Evolutionary conservation across 2,888 invertebrate genomes (phyloP), one percentile per base, ranked within the genome.

Genomic region (Itoplectis maculator): DNA sequence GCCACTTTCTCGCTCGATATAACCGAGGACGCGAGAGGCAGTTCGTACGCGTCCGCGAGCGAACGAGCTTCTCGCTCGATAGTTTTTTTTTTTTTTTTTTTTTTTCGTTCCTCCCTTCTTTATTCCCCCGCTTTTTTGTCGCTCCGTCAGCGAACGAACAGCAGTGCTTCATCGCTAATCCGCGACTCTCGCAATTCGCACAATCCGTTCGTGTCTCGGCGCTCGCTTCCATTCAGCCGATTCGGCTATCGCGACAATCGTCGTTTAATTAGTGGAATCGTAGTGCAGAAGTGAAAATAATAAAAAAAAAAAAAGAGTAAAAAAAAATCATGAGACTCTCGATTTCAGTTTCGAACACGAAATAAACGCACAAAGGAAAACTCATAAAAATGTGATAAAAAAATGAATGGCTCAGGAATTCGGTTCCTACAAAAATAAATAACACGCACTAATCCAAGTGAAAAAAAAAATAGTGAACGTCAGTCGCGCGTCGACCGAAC

Each of bases 1-100:
- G 47, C 70, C 66, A 75, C 61, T 82, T 76, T 76, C 59, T 47
- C 82, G 82, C 75, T 82, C 79, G 79, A 82, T 82, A 82, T 68
- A 61, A 79, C 66, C 82, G 82, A 82, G 82, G 82, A 82, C 82
- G 72, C 75, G 66, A 40, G 15, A 18, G n/a, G 29, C 42, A 1
- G 72, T 54, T 35, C 40, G 29, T 68, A 51, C 37, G 70, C 49
- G 59, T 15, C 35, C 37, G 72, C 20, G 56, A 42, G 45, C 59
- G 37, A 45, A 45, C 45, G 65, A 65, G 65, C 79, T 82, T 82
- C 63, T 56, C 78, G 51, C 59, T 70, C n/a, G 13, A n/a, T n/a
- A n/a, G n/a, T n/a, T n/a, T 11, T 47, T 42, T 42, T 42, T 42
- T 42, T 13, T 7, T 7, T 42, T 42, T 7, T 7, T 42, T 8